Base-by-base conservation (phyloP, 2,888 invertebrate genomes). In the Ptilodon capucinus region DNA sequence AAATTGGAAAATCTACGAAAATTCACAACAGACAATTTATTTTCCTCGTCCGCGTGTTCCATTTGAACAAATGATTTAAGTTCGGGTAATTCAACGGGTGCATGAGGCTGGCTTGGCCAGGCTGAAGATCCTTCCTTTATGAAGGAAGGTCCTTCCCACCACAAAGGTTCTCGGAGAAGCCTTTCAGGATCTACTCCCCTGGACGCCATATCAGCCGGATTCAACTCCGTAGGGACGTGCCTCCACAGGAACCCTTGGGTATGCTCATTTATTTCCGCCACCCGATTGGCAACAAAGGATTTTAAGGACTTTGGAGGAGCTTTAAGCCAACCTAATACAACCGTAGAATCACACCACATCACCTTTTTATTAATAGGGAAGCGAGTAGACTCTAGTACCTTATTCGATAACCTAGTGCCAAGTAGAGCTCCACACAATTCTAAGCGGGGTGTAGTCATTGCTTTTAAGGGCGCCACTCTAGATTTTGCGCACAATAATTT, bases 401-500 rank as follows among this genome's bases (percentile, higher is more conserved):
- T 46, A 16, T 14, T n/a, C 13, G 9, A 44, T 16, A 44, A 44
- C 13, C 40, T 38, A 3, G 46, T 40, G n/a, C 25, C 40, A 2
- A 40, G 28, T 16, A 25, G 17, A 4, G 39, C 21, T 2, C 19
- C 39, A 19, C 39, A 39, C 11, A 39, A n/a, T 13, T 39, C 39
- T 2, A 19, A 19, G 3, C 17, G 32, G 1, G 46, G 46, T 36
- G 25, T 46, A 9, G 46, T 46, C 7, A 14, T 46, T 14, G 46
- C 25, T 11, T 46, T 46, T 11, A 46, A 19, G 1, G 46, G 46
- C 13, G 46, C 46, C 1, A 46, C 41, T 11, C 46, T 17, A 11
- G 46, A 23, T 14, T 46, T 46, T 9, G 46, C 46, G 16, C 41
- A 41, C 8, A 46, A n/a, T 14, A 46, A 17, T 14, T 19, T 41